Evolutionary conservation across 1,140 invertebrate genomes (phyloP).

Genomic region (Archivesica marissinica): DNA sequence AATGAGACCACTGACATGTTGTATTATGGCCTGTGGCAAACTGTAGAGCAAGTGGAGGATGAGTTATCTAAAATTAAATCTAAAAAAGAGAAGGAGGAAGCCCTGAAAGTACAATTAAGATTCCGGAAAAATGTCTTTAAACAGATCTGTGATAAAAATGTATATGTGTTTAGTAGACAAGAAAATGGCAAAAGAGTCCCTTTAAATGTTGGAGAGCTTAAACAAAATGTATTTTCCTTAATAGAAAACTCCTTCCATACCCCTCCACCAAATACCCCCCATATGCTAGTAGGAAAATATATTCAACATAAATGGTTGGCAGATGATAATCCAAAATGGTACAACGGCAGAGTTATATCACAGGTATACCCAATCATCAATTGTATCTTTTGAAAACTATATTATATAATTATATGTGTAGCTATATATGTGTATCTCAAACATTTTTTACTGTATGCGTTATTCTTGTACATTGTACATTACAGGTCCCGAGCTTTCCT

Average conservation of each 20-base stretch:
- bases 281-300: slow-evolving; percentile 28
- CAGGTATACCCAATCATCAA: neutral
- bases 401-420: neutral
- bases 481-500: neutral
- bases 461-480: neutral
- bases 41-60: neutral
- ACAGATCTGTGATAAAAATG: slow-evolving; percentile 14
- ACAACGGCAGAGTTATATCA: slow-evolving; percentile 34
- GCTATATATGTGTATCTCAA: neutral
- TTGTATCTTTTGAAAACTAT: too few relatives aligned
- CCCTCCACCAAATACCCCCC: slow-evolving; percentile 15
- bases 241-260: neutral
- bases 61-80: neutral
- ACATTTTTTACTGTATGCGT: neutral
- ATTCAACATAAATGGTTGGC: slow-evolving; percentile 28
- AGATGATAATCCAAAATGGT: slow-evolving; percentile 13
- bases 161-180: slow-evolving; percentile 15
- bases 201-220: neutral
- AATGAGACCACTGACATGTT: slow-evolving; percentile 22
- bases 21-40: slow-evolving; percentile 43
- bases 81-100: slow-evolving; percentile 29
- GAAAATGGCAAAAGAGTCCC: neutral
- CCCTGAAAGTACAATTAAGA: slow-evolving; percentile 8
- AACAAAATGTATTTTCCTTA: neutral
- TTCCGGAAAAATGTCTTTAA: slow-evolving; percentile 45